Percentiles rank a stretch among this genome's conserved stretches.
Conservation (phyloP, 2,888 invertebrate species). For the Sepioteuthis lessoniana region DNA sequence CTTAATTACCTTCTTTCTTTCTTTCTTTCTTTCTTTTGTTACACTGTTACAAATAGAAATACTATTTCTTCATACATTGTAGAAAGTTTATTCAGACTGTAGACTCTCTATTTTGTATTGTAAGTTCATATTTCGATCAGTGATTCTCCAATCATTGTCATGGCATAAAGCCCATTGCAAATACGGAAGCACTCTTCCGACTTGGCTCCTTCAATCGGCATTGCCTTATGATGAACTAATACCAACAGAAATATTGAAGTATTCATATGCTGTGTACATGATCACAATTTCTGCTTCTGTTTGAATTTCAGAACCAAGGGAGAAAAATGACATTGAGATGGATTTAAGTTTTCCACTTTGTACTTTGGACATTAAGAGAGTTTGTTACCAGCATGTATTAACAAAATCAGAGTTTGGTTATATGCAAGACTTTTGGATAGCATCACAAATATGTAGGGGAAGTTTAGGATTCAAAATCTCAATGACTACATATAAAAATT, state of each 20-base stretch:
- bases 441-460: too few relatives aligned
- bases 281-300: neutral
- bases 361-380: too few relatives aligned
- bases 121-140: neutral
- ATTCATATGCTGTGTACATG: too few relatives aligned
- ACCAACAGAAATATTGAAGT: neutral
- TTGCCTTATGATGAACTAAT: neutral
- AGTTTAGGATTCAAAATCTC: too few relatives aligned
- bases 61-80: neutral
- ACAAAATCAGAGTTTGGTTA: too few relatives aligned
- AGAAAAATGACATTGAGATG: too few relatives aligned
- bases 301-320: too few relatives aligned
- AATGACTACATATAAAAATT: too few relatives aligned
- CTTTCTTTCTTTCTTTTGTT: neutral
- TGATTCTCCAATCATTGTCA: neutral
- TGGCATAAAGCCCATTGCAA: slow-evolving; percentile 18
- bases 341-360: too few relatives aligned
- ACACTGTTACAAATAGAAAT: neutral
- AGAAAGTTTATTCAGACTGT: neutral
- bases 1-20: neutral
- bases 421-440: too few relatives aligned
- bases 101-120: neutral
- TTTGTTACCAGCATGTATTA: too few relatives aligned
- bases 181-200: neutral
- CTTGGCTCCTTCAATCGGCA: neutral